A percentile compares a stretch with the other conserved stretches of the same genome.
These are phyloP conservation scores for Eupristina koningsbergeri DNA, from an alignment of 1,140 invertebrate genomes.

Conservation along the genomic window DNA sequence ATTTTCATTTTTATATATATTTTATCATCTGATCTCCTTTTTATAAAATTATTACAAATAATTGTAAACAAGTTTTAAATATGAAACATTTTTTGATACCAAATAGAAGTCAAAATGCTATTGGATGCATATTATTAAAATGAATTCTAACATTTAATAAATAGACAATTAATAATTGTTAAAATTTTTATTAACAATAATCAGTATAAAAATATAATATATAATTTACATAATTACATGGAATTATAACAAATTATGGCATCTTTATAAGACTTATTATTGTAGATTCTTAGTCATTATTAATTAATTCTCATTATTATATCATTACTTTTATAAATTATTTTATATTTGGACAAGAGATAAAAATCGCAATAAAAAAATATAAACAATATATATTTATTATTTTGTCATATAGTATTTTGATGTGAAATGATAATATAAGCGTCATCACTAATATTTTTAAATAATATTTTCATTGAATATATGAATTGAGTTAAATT, in stretches of 20 bases:
- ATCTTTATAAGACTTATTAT: neutral
- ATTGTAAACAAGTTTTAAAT: too few species aligned
- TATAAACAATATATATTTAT: neutral
- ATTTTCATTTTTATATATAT: too few species aligned
- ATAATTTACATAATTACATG: slow-evolving; percentile 37
- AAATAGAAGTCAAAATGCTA: too few species aligned
- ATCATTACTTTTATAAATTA: neutral
- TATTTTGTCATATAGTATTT: neutral
- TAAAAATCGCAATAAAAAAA: neutral
- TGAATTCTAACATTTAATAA: neutral
- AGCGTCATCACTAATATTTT: slow-evolving; percentile 1
- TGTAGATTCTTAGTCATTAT: neutral
- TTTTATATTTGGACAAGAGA: neutral
- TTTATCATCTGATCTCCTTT: too few species aligned
- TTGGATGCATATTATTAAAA: neutral
- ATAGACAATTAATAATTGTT: neutral
- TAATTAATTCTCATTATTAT: slow-evolving; percentile 23
- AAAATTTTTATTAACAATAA: slow-evolving; percentile 37
- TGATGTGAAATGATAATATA: neutral
- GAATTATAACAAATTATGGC: slow-evolving; percentile 10
- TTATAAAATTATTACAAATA: too few species aligned
- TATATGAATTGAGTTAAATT: slow-evolving; percentile 10
- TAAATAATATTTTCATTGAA: neutral
- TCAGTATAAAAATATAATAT: slow-evolving; percentile 31
- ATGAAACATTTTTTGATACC: too few species aligned